A percentile compares a stretch with the other conserved stretches of the same genome.
Evolutionary conservation across 2,113 vertebrate species (phyloP).

Genomic region (Ictidomys tridecemlineatus): DNA sequence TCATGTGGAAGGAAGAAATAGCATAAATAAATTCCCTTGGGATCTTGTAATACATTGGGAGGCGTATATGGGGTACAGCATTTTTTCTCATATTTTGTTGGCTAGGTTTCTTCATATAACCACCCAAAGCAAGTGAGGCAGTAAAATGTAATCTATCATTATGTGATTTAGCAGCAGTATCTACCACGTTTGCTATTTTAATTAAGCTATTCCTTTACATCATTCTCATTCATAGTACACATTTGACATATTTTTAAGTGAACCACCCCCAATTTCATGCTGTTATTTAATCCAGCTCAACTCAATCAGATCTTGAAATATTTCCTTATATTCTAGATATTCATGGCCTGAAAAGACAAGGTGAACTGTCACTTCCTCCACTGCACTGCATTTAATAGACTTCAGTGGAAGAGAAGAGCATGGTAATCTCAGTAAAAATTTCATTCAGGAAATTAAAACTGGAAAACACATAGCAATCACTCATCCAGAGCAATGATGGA

Average conservation of each 20-base stretch:
- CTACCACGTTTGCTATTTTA: not conserved
- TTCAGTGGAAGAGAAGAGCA: not conserved
- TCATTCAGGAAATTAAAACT: not conserved
- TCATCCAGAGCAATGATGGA: not conserved
- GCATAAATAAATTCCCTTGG: not conserved
- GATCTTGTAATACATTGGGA: not conserved
- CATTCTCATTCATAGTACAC: not conserved
- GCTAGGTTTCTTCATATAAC: not conserved
- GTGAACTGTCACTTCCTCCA: not conserved
- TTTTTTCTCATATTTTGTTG: not conserved
- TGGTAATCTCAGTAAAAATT: not conserved
- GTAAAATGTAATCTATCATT: not conserved
- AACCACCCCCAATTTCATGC: not conserved
- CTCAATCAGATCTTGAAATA: not conserved
- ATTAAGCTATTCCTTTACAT: not conserved
- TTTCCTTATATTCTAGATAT: not conserved
- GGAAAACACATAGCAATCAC: not conserved
- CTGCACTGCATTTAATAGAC: not conserved
- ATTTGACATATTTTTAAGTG: not conserved
- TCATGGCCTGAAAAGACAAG: not conserved
- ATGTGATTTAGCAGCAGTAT: not conserved
- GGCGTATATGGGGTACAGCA: not conserved
- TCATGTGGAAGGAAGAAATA: not conserved
- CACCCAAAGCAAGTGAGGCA: not conserved
- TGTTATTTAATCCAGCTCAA: not conserved